Percentiles rank a stretch among this genome's conserved stretches.
These are phyloP conservation scores for Leucoma salicis DNA, from an alignment of 2,888 invertebrate species.

Conservation along the genomic window DNA sequence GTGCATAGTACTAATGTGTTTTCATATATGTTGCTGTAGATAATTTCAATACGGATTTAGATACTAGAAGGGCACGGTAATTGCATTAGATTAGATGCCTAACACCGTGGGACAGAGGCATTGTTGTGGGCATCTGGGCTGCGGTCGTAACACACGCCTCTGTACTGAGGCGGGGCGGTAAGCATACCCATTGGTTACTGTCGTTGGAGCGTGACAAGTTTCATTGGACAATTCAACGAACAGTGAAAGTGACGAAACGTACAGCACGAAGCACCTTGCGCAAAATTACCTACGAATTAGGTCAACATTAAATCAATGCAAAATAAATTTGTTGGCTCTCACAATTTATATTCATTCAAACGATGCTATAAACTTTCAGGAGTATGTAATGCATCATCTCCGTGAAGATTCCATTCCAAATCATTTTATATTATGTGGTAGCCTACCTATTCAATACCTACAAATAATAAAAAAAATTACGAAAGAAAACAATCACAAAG, in stretches of 20 bases:
- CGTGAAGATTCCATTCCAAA: too few relatives aligned
- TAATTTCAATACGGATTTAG: constrained; percentile 17
- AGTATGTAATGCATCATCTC: too few relatives aligned
- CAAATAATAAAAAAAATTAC: too few relatives aligned
- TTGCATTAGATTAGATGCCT: constrained; percentile 25
- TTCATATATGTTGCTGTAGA: constrained; percentile 4
- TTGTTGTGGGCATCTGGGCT: constrained; percentile 55
- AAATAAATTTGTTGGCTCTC: neutral
- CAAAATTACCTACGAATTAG: constrained; percentile 53
- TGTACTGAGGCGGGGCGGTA: constrained; percentile 71
- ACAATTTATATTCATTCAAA: neutral
- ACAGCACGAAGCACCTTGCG: constrained; percentile 64
- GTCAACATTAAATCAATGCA: too few relatives aligned
- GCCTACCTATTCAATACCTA: too few relatives aligned
- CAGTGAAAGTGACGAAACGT: constrained; percentile 73
- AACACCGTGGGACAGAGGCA: constrained; percentile 36
- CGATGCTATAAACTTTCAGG: too few relatives aligned
- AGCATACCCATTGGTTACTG: constrained; percentile 72
- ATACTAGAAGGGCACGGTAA: constrained; percentile 14
- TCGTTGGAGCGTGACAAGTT: constrained; percentile 71
- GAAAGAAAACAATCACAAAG: too few relatives aligned
- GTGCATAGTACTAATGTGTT: constrained; percentile 17
- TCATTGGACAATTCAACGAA: constrained; percentile 73
- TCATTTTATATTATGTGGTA: too few relatives aligned
- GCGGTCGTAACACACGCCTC: constrained; percentile 65